Conservation (phyloP, 2,888 invertebrate species). For the Ischnus inquisitorius region DNA sequence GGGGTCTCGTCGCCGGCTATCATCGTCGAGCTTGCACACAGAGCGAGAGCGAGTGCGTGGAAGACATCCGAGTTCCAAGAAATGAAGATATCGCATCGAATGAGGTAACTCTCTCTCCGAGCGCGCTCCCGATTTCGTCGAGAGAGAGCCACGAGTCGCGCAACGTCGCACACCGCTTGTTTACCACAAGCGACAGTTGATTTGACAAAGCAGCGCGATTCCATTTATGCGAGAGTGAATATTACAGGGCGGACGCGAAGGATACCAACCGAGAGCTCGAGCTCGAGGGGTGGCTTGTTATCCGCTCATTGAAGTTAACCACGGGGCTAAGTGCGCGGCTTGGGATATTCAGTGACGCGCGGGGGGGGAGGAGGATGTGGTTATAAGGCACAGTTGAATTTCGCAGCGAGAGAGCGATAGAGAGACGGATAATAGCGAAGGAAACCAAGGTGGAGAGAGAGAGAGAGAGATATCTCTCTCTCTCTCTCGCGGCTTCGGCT, state of each 20-base stretch:
- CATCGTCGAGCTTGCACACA: constrained; percentile 14
- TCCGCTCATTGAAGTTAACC: constrained; percentile 85
- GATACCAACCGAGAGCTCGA: constrained; percentile 48
- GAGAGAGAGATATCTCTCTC: no score
- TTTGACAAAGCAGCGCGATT: constrained; percentile 84
- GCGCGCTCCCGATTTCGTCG: constrained; percentile 37
- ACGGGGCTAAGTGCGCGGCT: constrained; percentile 83
- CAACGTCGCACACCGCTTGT: constrained; percentile 49
- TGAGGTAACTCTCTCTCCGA: constrained; percentile 32
- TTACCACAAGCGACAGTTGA: constrained; percentile 83
- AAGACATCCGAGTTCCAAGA: neutral
- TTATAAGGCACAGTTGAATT: constrained; percentile 46
- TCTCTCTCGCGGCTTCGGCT: constrained; percentile 47
- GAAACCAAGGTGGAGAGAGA: constrained; percentile 44
- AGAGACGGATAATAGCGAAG: constrained; percentile 47
- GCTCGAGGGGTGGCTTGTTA: constrained; percentile 84
- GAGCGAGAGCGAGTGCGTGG: neutral
- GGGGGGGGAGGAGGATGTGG: constrained; percentile 25
- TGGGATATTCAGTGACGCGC: constrained; percentile 49
- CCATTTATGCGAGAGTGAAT: constrained; percentile 84
- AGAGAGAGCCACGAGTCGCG: neutral
- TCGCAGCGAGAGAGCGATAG: constrained; percentile 50
- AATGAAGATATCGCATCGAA: constrained; percentile 1
- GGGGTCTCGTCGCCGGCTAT: constrained; percentile 4
- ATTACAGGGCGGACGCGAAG: constrained; percentile 79